Base-by-base conservation (phyloP, 23 tunicate genomes). In the Halocynthia aurantium region DNA sequence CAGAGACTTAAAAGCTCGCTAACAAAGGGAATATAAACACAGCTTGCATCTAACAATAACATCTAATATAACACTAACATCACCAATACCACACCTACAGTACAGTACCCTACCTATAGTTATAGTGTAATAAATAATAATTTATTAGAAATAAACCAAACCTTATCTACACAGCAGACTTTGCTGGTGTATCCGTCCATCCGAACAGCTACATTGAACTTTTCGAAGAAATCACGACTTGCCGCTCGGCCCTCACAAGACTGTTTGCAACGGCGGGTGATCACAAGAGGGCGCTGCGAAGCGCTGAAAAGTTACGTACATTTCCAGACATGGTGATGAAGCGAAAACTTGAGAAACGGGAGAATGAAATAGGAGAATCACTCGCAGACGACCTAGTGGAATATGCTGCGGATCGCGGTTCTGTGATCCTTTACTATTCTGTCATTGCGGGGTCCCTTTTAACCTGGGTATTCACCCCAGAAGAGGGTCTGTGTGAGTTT, bases 381-480 rank as follows among this genome's bases (percentile, higher is more conserved):
- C 18, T 81, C 15, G 53, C 78, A 6, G 72, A 76, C 10, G 79
- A 87, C 71, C 62, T 87, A 66, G 50, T 52, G 6, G 75, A 77
- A 7, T 82, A 87, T 60, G 72, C 79, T 15, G 78, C 52, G 53
- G 60, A 77, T 22, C 68, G 50, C 9, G 57, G 55, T 8, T 50
- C 61, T 60, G 69, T 65, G 17, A 57, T 87, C 22, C 15, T 82
- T 56, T 87, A 82, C 64, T 76, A 67, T 75, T 8, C 58, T 60
- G 50, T 87, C 2, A 10, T 69, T 0, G 81, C 86, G 5, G 86
- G 86, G 7, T 52, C 71, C 61, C 52, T 87, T 20, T 82, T 68
- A 40, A 78, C 22, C 53, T 87, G 93, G 93, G 51, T 77, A 8
- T 13, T 87, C 5, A 72, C 93, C 20, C 83, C 87, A 4, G 62